Evolutionary conservation across 2,113 vertebrate species (phyloP), one percentile per base, ranked within the genome.

Genomic region (Penelope pileata): DNA sequence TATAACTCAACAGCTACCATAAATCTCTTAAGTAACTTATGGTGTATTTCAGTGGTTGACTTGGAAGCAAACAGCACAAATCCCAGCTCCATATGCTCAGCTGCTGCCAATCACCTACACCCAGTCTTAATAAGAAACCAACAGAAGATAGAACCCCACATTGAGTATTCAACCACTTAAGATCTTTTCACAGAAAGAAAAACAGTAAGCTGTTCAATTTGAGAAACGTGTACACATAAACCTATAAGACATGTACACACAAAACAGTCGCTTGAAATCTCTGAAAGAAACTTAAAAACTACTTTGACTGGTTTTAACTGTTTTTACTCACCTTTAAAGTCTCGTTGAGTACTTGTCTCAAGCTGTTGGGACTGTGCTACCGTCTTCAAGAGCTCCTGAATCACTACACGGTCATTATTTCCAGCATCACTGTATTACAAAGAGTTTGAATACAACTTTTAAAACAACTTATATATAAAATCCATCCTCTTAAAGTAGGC

Each of bases 341-440:
- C 99, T 93, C 98, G 98, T 87, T 99, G 99, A 17, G 99, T 98
- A 97, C 98, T 99, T 32, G 99, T 98, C 96, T 99, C 99, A 94
- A 99, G 99, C 91, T 99, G 99, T 78, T 99, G 99, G 64, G 99
- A 99, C 73, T 99, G 99, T 43, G 99, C 99, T 83, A 99, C 98
- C 24, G 99, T 99, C 97, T 99, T 99, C 51, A 99, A 97, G 77
- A 99, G 98, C 80, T 99, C 99, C 90, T 99, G 99, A 94, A 99
- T 99, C 76, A 99, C 99, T 22, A 99, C 99, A 22, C 99, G 99
- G 94, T 99, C 99, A 90, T 98, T 99, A 96, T 98, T 99, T 56
- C 99, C 99, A 0, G 98, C 99, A 97, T 99, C 99, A 89, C 99
- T 99, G 93, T 43, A 91, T 6, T 76, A n/a, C n/a, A n/a, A 94